phyloP scores from a whole-genome alignment of 2,113 vertebrate genomes.

The Paralichthys olivaceus region DNA sequence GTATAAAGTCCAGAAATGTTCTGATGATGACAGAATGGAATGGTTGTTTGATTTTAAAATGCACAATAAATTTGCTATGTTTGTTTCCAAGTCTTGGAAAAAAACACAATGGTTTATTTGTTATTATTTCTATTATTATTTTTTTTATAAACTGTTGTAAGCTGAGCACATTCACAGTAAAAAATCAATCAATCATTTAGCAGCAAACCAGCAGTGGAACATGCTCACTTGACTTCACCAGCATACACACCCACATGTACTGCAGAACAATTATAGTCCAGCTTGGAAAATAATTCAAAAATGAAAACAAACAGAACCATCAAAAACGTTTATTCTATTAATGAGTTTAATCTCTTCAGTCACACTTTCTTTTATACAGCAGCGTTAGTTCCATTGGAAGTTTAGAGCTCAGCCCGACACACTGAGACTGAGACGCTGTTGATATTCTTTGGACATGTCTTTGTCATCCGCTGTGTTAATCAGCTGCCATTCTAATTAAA shows the following conservation, averaged over 20 bases:
- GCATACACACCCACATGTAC: constrained; percentile 15
- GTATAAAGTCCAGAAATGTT: no score
- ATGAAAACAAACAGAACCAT: constrained; percentile 23
- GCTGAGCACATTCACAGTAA: neutral
- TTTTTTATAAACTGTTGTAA: neutral
- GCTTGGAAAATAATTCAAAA: constrained; percentile 12
- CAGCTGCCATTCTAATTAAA: constrained; percentile 74
- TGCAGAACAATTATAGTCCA: neutral
- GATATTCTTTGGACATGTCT: constrained; percentile 62
- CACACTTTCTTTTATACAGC: constrained; percentile 10
- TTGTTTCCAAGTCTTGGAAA: no score
- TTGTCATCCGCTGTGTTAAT: constrained; percentile 55
- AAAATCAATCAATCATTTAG: neutral
- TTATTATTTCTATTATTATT: neutral
- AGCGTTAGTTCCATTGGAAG: constrained; percentile 26
- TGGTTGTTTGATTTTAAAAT: no score
- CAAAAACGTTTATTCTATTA: constrained; percentile 14
- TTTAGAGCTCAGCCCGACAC: constrained; percentile 28
- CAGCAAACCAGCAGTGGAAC: constrained; percentile 9
- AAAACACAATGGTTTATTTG: no score
- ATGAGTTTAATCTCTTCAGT: constrained; percentile 22
- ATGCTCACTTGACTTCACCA: neutral
- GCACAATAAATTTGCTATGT: no score
- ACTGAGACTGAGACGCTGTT: constrained; percentile 39
- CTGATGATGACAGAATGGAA: no score